Percentiles rank a stretch among this genome's conserved stretches.
Conservation (phyloP, 2,888 invertebrate species). For the Nudaria mundana region DNA sequence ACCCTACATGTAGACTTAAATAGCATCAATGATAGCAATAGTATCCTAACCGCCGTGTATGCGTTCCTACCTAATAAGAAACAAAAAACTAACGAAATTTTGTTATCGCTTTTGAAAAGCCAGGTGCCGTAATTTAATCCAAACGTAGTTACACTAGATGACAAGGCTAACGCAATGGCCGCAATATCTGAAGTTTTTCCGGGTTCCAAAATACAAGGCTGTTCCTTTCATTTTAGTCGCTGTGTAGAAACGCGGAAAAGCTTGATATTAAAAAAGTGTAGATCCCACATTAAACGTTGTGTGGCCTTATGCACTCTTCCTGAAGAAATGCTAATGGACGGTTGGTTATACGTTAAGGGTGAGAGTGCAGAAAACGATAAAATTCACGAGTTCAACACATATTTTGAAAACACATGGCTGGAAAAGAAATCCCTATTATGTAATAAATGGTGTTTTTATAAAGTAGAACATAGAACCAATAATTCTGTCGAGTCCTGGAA, state of each 20-base stretch:
- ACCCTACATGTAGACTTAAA: too few relatives aligned
- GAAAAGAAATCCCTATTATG: constrained; percentile 1
- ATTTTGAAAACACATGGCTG: constrained; percentile 13
- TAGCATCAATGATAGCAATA: too few relatives aligned
- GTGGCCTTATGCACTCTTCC: constrained; percentile 7
- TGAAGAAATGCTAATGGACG: constrained; percentile 10
- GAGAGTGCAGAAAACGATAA: constrained; percentile 2
- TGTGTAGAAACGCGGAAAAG: constrained; percentile 1
- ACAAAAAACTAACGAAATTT: constrained; percentile 10
- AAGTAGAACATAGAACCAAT: constrained; percentile 8
- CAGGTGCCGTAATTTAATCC: constrained; percentile 10
- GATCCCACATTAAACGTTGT: constrained; percentile 6
- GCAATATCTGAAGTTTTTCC: constrained; percentile 7
- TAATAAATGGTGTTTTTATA: constrained; percentile 10
- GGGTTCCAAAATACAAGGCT: constrained; percentile 8
- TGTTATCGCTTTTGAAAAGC: constrained; percentile 7
- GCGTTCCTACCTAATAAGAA: constrained; percentile 8
- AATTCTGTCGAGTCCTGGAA: constrained; percentile 10
- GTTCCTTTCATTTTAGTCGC: constrained; percentile 8
- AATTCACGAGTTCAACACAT: constrained; percentile 7
- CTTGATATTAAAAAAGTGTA: constrained; percentile 1
- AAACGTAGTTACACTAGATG: constrained; percentile 8
- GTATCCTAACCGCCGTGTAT: background rate
- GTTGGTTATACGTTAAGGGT: constrained; percentile 9
- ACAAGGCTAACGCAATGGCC: constrained; percentile 10